These are phyloP conservation scores for Hydropsyche betteni DNA, from an alignment of 2,888 invertebrate genomes.

Conservation along the genomic window DNA sequence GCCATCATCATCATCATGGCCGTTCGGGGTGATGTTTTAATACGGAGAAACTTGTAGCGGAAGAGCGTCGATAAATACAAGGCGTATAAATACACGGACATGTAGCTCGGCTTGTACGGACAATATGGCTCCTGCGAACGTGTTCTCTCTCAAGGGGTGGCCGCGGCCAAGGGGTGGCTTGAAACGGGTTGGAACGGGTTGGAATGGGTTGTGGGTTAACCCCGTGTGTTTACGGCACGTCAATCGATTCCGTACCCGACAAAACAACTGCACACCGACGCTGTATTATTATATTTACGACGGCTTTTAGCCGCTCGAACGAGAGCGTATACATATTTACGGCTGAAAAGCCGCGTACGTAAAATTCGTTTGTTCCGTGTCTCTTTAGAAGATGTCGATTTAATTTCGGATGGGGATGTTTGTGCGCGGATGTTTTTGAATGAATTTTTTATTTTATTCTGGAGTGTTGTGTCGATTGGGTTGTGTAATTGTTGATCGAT, in stretches of 20 bases:
- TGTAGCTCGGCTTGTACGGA: constrained; percentile 29
- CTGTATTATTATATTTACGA: constrained; percentile 16
- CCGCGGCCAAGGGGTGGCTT: neutral
- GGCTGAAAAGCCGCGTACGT: no score
- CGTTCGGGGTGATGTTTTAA: constrained; percentile 34
- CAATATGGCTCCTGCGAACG: constrained; percentile 28
- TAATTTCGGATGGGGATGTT: no score
- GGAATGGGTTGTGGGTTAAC: neutral
- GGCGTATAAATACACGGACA: constrained; percentile 3
- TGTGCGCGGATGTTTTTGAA: no score
- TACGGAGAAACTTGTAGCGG: constrained; percentile 46
- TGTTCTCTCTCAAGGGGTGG: constrained; percentile 9
- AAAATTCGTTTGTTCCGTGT: no score
- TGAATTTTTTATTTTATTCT: no score
- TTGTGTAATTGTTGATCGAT: no score
- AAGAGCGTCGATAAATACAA: constrained; percentile 46
- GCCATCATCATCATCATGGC: constrained; percentile 5
- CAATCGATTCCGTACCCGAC: constrained; percentile 38
- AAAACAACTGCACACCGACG: constrained; percentile 27
- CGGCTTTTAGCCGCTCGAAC: constrained; percentile 21
- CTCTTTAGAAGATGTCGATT: no score
- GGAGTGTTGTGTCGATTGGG: no score
- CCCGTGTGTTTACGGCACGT: constrained; percentile 33
- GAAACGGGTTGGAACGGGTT: neutral
- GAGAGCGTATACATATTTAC: neutral